A percentile compares a stretch with the other conserved stretches of the same genome.
phyloP scores from a whole-genome alignment of 1,140 invertebrate genomes.

The Coptotermes formosanus region DNA sequence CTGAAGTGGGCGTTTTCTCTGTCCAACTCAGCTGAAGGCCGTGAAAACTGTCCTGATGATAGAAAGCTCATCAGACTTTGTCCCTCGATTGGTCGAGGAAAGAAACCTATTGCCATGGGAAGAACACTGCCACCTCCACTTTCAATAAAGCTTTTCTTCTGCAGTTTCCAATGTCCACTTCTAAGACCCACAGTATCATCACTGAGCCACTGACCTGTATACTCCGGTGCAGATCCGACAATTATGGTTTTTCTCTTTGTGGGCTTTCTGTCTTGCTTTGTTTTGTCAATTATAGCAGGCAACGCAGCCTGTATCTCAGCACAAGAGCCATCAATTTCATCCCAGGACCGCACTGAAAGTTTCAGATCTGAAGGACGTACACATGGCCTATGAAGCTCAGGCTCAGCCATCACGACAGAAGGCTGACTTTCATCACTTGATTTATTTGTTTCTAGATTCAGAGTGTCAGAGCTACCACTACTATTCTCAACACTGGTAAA shows the following conservation, averaged over 20 bases:
- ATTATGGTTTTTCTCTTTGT: constrained; percentile 39
- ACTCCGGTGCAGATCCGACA: constrained; percentile 44
- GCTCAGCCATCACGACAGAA: neutral
- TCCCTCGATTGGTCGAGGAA: constrained; percentile 64
- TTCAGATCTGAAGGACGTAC: constrained; percentile 28
- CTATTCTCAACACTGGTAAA: neutral
- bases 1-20: constrained; percentile 86
- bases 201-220: constrained; percentile 41
- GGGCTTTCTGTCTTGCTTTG: constrained; percentile 8
- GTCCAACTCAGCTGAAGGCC: constrained; percentile 74
- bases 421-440: constrained; percentile 27
- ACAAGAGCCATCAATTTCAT: constrained; percentile 4
- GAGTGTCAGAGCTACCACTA: constrained; percentile 29
- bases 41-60: constrained; percentile 67
- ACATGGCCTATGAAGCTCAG: neutral
- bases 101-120: constrained; percentile 59
- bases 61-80: constrained; percentile 75
- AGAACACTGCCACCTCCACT: constrained; percentile 55
- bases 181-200: constrained; percentile 6
- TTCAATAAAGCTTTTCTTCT: constrained; percentile 63
- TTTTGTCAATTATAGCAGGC: too few relatives aligned
- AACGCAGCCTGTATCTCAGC: neutral
- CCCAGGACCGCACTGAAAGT: constrained; percentile 19
- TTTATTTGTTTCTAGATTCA: constrained; percentile 29
- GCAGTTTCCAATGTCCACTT: constrained; percentile 41